Evolutionary conservation across 2,797 vertebrate species (phyloP), one percentile per base, ranked within the genome.

Genomic region (Adelosebastes latens): DNA sequence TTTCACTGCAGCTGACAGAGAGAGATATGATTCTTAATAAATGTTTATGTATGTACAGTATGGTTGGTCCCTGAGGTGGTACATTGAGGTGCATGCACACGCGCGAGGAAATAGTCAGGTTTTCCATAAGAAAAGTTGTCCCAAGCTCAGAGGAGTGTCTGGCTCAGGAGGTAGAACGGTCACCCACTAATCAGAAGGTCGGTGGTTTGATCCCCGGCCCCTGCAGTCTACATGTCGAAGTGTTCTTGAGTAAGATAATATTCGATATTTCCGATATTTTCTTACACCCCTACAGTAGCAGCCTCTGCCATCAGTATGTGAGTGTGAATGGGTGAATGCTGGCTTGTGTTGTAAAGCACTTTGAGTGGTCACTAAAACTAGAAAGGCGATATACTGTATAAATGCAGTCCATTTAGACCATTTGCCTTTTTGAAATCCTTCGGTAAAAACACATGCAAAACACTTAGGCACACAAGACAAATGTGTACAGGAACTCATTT

Each of bases 351-450:
- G 58, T 10, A 60, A 31, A 60, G 59, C 16, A 9, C 59, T 32
- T n/a, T 20, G 29, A 60, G 59, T 18, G 27, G 27, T 31, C 14
- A 18, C 27, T 61, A 34, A 61, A 31, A 61, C 59, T 12, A 61
- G 10, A n/a, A 11, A 32, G 4, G 59, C 18, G 1, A 46, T 46
- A 46, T 18, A 46, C 3, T 31, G 31, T 7, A 20, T 32, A 6
- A 32, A 32, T 61, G 10, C 20, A 22, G 32, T 22, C 6, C 12
- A 63, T 36, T 39, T 27, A 42, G 39, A 25, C 24, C n/a, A 36
- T 63, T 24, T 27, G 25, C 39, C 62, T 75, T 10, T 60, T 71
- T 85, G 75, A 89, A 83, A 90, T 84, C n/a, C 24, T 72, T 65
- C 22, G 24, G 13, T 12, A n/a, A n/a, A 13, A 4, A 36, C 24